Evolutionary conservation across 2,113 vertebrate genomes (phyloP).

Genomic region (Choloepus hoffmanni): DNA sequence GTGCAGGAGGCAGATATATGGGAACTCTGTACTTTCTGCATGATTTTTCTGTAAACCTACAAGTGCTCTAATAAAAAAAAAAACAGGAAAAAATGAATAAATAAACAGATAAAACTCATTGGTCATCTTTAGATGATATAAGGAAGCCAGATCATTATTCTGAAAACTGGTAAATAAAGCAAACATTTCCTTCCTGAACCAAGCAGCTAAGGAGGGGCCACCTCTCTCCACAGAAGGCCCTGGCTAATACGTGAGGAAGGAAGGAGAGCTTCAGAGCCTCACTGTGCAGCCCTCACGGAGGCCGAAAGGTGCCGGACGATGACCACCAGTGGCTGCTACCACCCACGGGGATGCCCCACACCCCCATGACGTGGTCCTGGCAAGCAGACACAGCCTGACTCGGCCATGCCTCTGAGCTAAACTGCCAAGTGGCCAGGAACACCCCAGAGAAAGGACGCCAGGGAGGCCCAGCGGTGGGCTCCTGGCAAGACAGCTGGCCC

Average conservation of each 20-base stretch:
- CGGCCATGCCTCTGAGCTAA: neutral
- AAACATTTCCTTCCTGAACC: neutral
- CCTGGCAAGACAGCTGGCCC: rapidly evolving
- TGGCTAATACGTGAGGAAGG: neutral
- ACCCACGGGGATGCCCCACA: no score
- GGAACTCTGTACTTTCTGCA: no score
- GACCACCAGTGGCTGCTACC: rapidly evolving
- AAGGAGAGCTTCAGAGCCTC: rapidly evolving
- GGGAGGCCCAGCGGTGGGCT: rapidly evolving
- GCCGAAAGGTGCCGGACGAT: neutral
- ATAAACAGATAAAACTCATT: neutral
- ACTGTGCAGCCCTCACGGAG: neutral
- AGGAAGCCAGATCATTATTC: neutral
- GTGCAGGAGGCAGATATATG: no score
- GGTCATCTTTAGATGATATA: neutral
- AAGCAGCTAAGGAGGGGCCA: neutral
- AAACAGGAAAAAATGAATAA: no score
- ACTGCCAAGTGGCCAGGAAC: neutral
- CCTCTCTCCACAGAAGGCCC: neutral
- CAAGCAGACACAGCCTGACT: rapidly evolving
- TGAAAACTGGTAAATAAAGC: neutral
- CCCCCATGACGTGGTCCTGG: no score
- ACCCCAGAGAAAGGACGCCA: no score
- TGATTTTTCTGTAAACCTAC: no score
- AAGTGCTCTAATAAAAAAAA: no score